These are phyloP conservation scores for Nannoperca obscura DNA, from an alignment of 2,797 vertebrate genomes.

Conservation along the genomic window DNA sequence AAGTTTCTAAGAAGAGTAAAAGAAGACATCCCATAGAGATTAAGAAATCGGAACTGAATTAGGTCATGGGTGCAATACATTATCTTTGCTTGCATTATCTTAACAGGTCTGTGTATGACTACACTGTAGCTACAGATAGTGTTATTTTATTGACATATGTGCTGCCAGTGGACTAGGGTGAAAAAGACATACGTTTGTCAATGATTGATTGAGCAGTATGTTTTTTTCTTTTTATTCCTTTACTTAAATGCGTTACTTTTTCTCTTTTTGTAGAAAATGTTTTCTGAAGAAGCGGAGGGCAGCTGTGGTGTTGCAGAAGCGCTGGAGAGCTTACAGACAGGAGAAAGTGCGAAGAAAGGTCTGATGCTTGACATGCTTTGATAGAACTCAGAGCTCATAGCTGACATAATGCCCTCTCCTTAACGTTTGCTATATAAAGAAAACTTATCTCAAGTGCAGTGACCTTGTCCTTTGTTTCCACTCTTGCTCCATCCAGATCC, in stretches of 20 bases:
- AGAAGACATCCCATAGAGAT: background rate
- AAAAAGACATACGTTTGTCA: background rate
- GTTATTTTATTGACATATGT: background rate
- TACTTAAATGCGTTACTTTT: background rate
- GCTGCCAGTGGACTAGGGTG: background rate
- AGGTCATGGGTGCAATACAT: background rate
- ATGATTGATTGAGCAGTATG: background rate
- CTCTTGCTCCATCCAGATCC: constrained; percentile 74
- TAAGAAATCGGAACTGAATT: background rate
- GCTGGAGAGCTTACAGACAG: constrained; percentile 87
- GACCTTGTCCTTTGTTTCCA: constrained; percentile 16
- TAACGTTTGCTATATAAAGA: background rate
- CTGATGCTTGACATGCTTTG: constrained; percentile 23
- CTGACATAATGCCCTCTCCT: background rate
- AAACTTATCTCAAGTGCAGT: background rate
- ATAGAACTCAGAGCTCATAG: background rate
- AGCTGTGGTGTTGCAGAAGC: constrained; percentile 88
- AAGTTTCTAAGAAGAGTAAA: background rate
- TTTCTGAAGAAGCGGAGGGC: constrained; percentile 90
- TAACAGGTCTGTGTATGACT: background rate
- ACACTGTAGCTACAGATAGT: background rate
- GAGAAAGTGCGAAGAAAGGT: constrained; percentile 83
- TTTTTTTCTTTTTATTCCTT: background rate
- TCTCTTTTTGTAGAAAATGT: constrained; percentile 82
- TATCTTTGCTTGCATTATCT: background rate